Percentiles rank a stretch among this genome's conserved stretches.
Conservation (phyloP, 2,113 vertebrate genomes). For the Aplodontia rufa region DNA sequence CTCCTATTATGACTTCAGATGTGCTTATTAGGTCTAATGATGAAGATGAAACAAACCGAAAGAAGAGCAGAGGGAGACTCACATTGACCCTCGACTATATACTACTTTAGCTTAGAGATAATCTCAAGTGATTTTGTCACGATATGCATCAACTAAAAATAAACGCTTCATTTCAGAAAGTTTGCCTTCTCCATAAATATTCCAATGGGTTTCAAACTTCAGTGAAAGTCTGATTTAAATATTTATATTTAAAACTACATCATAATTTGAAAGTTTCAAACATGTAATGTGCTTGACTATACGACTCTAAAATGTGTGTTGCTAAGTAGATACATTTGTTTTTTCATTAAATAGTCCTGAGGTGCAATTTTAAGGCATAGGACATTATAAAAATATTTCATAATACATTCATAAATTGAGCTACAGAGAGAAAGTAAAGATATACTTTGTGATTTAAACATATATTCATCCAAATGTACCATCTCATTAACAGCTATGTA, state of each 20-base stretch:
- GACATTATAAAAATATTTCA: background rate
- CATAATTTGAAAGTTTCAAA: constrained; percentile 25
- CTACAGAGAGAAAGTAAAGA: background rate
- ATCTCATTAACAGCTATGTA: background rate
- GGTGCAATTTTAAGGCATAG: constrained; percentile 1
- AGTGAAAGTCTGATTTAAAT: background rate
- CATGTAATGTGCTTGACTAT: background rate
- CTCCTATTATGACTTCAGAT: background rate
- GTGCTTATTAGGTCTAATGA: background rate
- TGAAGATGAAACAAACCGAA: background rate
- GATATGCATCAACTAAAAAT: background rate
- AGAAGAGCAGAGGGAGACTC: background rate
- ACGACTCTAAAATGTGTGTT: background rate
- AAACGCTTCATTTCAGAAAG: background rate
- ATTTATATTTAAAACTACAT: constrained; percentile 3
- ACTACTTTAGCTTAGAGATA: background rate
- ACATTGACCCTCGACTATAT: background rate
- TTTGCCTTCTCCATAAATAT: background rate
- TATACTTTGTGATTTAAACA: background rate
- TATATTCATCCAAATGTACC: background rate
- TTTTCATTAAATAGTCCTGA: constrained; percentile 1
- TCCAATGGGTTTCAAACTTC: background rate
- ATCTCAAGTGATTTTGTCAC: background rate
- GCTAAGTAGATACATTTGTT: background rate
- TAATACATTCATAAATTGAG: background rate